phyloP scores from a whole-genome alignment of 2,888 invertebrate genomes.

The Perithous albicinctus region DNA sequence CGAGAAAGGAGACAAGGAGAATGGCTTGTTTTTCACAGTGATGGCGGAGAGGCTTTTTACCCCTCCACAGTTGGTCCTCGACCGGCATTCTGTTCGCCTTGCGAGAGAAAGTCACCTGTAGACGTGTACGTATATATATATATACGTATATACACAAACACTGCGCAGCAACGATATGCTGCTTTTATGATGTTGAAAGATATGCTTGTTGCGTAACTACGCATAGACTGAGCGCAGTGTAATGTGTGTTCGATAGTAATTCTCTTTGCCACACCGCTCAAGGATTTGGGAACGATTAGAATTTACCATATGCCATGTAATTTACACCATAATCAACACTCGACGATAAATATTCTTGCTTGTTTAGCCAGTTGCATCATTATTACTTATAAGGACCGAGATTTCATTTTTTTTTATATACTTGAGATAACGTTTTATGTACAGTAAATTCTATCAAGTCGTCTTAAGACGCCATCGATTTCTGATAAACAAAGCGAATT shows the following conservation, averaged over 20 bases:
- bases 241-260: constrained; percentile 28
- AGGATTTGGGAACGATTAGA: constrained; percentile 57
- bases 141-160: constrained; percentile 23
- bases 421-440: background rate
- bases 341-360: background rate
- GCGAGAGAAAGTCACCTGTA: constrained; percentile 72
- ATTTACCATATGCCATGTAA: constrained; percentile 42
- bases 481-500: too few species aligned
- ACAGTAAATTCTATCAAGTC: background rate
- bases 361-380: background rate
- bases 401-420: background rate
- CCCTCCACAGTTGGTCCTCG: constrained; percentile 47
- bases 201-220: constrained; percentile 46
- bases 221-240: constrained; percentile 4
- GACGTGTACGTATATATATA: too few species aligned
- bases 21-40: constrained; percentile 41
- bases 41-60: constrained; percentile 15
- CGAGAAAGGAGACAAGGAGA: constrained; percentile 67
- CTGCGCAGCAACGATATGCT: constrained; percentile 5
- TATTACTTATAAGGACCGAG: background rate
- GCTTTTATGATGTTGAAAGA: constrained; percentile 53
- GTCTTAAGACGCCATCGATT: too few species aligned
- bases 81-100: constrained; percentile 63
- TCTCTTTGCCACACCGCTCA: constrained; percentile 34
- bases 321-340: background rate